phyloP scores from a whole-genome alignment of 1,140 invertebrate genomes.

The Drosophila lini region DNA sequence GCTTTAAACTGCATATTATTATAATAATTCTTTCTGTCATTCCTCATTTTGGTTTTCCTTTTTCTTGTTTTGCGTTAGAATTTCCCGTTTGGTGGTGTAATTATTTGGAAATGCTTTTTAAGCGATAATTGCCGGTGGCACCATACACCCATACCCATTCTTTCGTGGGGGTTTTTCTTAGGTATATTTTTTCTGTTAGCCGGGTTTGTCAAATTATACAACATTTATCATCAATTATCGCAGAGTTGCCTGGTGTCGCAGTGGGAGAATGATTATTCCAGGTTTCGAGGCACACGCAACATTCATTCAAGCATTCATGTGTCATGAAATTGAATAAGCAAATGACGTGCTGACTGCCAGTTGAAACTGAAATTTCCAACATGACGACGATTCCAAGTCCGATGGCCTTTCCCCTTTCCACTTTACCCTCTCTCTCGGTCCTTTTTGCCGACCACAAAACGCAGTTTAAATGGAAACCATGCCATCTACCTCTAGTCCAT shows the following conservation, averaged over 20 bases:
- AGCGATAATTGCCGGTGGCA: slow-evolving; percentile 79
- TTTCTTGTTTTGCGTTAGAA: slow-evolving; percentile 32
- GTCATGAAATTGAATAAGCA: slow-evolving; percentile 83
- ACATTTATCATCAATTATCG: slow-evolving; percentile 83
- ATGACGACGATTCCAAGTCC: slow-evolving; percentile 37
- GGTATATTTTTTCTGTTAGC: slow-evolving; percentile 45
- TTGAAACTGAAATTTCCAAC: slow-evolving; percentile 64
- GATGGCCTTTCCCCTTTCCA: slow-evolving; percentile 45
- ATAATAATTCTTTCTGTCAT: slow-evolving; percentile 40
- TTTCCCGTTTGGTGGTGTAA: slow-evolving; percentile 55
- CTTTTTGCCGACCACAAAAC: slow-evolving; percentile 67
- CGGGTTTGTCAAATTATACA: slow-evolving; percentile 80
- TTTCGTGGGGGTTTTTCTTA: slow-evolving; percentile 10
- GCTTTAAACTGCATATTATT: slow-evolving; percentile 59
- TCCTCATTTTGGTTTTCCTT: not conserved
- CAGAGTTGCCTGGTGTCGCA: slow-evolving; percentile 55
- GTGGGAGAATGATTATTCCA: slow-evolving; percentile 71
- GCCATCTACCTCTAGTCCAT: slow-evolving; percentile 35
- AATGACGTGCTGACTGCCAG: slow-evolving; percentile 81
- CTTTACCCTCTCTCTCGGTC: slow-evolving; percentile 36
- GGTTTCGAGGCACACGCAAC: slow-evolving; percentile 66
- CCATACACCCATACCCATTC: slow-evolving; percentile 2
- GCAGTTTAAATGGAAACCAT: slow-evolving; percentile 67
- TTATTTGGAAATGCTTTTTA: slow-evolving; percentile 81
- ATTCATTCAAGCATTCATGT: slow-evolving; percentile 65